Percentiles rank a stretch among this genome's conserved stretches.
phyloP scores from a whole-genome alignment of 1,140 invertebrate genomes.

The Chymomyza costata region DNA sequence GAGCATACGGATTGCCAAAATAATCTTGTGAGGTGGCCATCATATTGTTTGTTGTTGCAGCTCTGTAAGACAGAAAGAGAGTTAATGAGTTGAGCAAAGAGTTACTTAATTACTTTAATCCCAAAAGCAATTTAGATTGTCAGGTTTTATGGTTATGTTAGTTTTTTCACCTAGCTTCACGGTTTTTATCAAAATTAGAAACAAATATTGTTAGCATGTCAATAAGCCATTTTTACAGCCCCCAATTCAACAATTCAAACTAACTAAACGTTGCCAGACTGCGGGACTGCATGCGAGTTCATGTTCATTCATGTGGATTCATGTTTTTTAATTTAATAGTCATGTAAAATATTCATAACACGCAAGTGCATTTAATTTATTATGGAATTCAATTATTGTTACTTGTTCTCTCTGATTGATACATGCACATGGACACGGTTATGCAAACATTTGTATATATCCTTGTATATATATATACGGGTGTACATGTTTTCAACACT shows the following conservation, averaged over 20 bases:
- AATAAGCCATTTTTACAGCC: slow-evolving; percentile 47
- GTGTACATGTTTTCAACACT: no score
- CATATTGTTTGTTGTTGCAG: slow-evolving; percentile 39
- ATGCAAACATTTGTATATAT: neutral
- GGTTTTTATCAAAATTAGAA: slow-evolving; percentile 42
- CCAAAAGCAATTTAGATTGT: no score
- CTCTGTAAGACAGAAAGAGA: no score
- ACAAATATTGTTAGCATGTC: slow-evolving; percentile 49
- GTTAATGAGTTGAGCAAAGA: no score
- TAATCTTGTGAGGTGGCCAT: slow-evolving; percentile 74
- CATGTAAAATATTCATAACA: slow-evolving; percentile 58
- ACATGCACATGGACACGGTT: no score
- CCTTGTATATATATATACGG: no score
- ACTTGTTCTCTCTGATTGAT: slow-evolving; percentile 68
- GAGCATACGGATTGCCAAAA: slow-evolving; percentile 70
- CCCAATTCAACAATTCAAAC: slow-evolving; percentile 37
- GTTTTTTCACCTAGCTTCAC: no score
- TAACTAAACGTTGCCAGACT: slow-evolving; percentile 55
- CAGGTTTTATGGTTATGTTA: no score
- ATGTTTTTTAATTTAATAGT: slow-evolving; percentile 73
- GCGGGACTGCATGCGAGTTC: neutral
- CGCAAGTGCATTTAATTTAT: slow-evolving; percentile 64
- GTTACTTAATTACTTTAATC: no score
- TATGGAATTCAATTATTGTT: slow-evolving; percentile 62
- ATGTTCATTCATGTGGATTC: slow-evolving; percentile 30